phyloP scores from a whole-genome alignment of 2,888 invertebrate species.

The Schrankia costaestrigalis region DNA sequence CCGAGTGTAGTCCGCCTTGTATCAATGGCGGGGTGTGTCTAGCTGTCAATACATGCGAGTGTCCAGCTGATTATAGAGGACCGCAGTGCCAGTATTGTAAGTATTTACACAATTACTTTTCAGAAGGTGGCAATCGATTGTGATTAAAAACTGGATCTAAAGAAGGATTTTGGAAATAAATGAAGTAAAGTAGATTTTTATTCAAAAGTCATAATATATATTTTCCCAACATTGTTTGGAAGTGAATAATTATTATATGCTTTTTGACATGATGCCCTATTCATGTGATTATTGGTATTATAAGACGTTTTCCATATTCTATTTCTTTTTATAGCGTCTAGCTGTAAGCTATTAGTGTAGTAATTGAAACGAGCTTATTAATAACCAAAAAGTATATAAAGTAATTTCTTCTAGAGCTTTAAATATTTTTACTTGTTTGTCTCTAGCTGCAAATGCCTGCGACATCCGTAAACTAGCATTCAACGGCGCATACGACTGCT shows the following conservation, averaged over 20 bases:
- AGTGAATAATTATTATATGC: no score
- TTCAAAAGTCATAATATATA: no score
- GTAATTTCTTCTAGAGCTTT: neutral
- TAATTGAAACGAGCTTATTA: neutral
- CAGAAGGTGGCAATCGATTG: neutral
- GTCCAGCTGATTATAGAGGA: slow-evolving; percentile 86
- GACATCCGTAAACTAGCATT: slow-evolving; percentile 83
- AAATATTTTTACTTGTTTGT: no score
- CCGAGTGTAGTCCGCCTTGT: slow-evolving; percentile 85
- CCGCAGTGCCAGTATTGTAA: slow-evolving; percentile 85
- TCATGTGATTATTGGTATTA: no score
- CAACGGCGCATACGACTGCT: slow-evolving; percentile 89
- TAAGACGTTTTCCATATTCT: neutral
- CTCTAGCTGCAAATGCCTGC: slow-evolving; percentile 80
- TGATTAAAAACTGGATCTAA: no score
- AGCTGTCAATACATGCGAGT: slow-evolving; percentile 88
- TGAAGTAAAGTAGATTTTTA: neutral
- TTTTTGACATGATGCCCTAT: no score
- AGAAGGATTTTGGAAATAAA: neutral
- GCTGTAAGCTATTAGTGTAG: no score
- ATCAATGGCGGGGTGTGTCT: slow-evolving; percentile 91
- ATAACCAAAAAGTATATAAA: neutral
- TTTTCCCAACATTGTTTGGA: no score
- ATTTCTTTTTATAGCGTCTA: no score
- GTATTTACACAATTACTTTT: slow-evolving; percentile 22